phyloP scores from a whole-genome alignment of 2,113 vertebrate genomes.

The Suncus etruscus region DNA sequence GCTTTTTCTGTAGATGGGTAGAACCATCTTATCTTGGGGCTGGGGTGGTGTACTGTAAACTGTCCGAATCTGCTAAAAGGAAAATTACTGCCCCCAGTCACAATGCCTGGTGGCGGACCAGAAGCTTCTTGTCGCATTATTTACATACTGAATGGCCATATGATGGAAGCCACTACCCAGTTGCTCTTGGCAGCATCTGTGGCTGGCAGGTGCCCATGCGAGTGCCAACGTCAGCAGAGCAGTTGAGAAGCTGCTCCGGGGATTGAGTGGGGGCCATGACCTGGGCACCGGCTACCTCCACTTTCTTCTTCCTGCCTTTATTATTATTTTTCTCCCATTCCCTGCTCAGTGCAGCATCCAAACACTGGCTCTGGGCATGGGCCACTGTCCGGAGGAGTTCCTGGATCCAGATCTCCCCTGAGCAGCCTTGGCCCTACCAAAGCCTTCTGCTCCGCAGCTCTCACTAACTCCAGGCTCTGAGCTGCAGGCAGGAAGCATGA shows the following conservation, averaged over 20 bases:
- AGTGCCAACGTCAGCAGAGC: slow-evolving; percentile 83
- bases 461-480: slow-evolving; percentile 7
- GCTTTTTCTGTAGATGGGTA: slow-evolving; percentile 62
- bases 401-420: slow-evolving; percentile 83
- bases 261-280: slow-evolving; percentile 22
- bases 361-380: neutral
- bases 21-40: slow-evolving; percentile 81
- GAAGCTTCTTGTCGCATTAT: slow-evolving; percentile 89
- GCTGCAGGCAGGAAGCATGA: slow-evolving; percentile 77
- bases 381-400: slow-evolving; percentile 83
- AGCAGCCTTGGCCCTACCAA: slow-evolving; percentile 75
- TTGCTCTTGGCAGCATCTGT: slow-evolving; percentile 88
- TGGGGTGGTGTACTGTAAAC: slow-evolving; percentile 73
- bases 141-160: slow-evolving; percentile 89
- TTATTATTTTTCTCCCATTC: no score
- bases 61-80: slow-evolving; percentile 83
- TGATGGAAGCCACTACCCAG: slow-evolving; percentile 92
- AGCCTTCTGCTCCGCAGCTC: slow-evolving; percentile 1
- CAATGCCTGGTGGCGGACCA: slow-evolving; percentile 85
- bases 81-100: slow-evolving; percentile 86
- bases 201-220: slow-evolving; percentile 92
- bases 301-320: neutral
- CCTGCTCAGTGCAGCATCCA: neutral
- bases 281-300: neutral
- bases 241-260: neutral